These are phyloP conservation scores for Chrysotoxum bicinctum DNA, from an alignment of 2,888 invertebrate genomes.

Conservation along the genomic window DNA sequence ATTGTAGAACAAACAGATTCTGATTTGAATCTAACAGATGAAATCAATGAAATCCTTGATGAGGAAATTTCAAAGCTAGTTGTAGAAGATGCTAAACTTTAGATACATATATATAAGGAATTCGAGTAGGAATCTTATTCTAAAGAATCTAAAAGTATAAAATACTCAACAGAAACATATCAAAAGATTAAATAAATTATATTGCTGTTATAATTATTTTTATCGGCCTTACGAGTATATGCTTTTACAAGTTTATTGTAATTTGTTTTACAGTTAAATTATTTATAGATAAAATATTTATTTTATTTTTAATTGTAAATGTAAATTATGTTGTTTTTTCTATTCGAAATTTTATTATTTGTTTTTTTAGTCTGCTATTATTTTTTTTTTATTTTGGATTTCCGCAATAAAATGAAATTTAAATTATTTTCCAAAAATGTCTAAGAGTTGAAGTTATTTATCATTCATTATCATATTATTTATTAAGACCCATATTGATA, in stretches of 20 bases:
- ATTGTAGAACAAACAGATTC: constrained; percentile 78
- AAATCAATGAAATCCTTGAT: constrained; percentile 80
- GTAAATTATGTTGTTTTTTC: constrained; percentile 41
- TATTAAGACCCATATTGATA: not conserved
- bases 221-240: constrained; percentile 5
- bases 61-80: constrained; percentile 79
- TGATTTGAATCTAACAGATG: constrained; percentile 77
- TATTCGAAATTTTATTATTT: constrained; percentile 29
- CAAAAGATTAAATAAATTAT: not conserved
- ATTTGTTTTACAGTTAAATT: constrained; percentile 48
- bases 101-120: not conserved
- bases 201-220: constrained; percentile 12
- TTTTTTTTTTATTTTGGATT: constrained; percentile 32
- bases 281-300: constrained; percentile 54
- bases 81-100: constrained; percentile 74
- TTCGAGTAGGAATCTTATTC: not conserved
- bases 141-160: not conserved
- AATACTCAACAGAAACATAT: not conserved
- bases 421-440: constrained; percentile 40
- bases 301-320: constrained; percentile 54
- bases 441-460: constrained; percentile 52
- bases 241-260: constrained; percentile 29
- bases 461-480: constrained; percentile 34
- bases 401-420: constrained; percentile 54
- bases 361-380: constrained; percentile 15